Percentiles rank a stretch among this genome's conserved stretches.
Conservation (phyloP, 1,140 invertebrate genomes). For the Ectropis grisescens region DNA sequence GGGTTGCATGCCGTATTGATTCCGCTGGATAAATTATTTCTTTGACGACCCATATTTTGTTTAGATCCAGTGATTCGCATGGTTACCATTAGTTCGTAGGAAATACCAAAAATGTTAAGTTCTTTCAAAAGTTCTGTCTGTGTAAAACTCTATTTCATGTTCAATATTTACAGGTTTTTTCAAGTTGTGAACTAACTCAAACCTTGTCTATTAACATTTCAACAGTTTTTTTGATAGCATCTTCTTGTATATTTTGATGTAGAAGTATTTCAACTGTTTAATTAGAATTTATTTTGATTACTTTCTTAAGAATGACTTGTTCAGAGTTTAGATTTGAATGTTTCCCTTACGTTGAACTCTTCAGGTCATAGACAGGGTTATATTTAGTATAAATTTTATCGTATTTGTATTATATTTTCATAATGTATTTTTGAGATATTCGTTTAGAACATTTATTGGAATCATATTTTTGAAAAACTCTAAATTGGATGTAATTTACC, state of each 20-base stretch:
- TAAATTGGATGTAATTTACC: constrained; percentile 61
- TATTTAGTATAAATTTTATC: constrained; percentile 70
- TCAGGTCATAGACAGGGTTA: constrained; percentile 70
- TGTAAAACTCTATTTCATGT: no score
- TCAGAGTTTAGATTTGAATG: constrained; percentile 48
- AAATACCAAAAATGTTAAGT: no score
- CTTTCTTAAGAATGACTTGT: constrained; percentile 48
- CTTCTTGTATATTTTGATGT: constrained; percentile 3
- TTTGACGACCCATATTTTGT: no score
- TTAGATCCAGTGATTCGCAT: no score
- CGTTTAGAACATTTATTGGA: constrained; percentile 67
- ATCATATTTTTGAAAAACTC: constrained; percentile 65
- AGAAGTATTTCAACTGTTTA: no score
- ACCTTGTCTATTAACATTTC: constrained; percentile 44
- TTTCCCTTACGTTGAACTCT: constrained; percentile 57
- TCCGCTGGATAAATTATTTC: no score
- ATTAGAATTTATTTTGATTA: constrained; percentile 4
- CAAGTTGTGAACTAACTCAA: constrained; percentile 48
- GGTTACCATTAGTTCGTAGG: no score
- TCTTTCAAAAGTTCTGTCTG: no score
- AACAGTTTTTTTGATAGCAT: constrained; percentile 13
- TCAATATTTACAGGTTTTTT: no score
- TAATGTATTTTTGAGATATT: constrained; percentile 68
- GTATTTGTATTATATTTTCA: constrained; percentile 70
- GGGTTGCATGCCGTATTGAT: background rate